These are phyloP conservation scores for Eupithecia tripunctaria DNA, from an alignment of 2,888 invertebrate genomes.

Conservation along the genomic window DNA sequence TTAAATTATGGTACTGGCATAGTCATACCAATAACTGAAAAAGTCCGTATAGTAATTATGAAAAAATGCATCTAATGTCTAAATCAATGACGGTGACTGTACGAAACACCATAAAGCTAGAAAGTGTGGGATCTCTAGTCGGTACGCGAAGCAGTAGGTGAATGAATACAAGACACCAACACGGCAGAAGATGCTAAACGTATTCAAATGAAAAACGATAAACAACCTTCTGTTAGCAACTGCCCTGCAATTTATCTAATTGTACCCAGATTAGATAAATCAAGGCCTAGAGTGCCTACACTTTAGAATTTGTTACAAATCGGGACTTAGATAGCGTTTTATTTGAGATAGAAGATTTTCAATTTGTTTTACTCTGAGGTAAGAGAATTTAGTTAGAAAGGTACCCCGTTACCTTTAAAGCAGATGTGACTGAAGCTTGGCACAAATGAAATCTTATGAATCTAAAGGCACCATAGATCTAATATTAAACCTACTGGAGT, in stretches of 20 bases:
- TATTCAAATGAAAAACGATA: constrained; percentile 36
- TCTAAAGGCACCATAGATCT: too few relatives aligned
- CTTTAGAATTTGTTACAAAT: constrained; percentile 27
- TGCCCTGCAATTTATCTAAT: constrained; percentile 36
- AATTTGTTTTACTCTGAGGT: not conserved
- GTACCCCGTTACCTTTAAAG: too few relatives aligned
- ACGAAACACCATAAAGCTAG: constrained; percentile 12
- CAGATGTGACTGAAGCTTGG: too few relatives aligned
- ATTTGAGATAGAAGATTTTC: not conserved
- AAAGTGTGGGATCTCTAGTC: constrained; percentile 26
- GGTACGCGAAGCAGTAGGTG: constrained; percentile 19
- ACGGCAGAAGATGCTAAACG: constrained; percentile 33
- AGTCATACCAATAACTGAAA: too few relatives aligned
- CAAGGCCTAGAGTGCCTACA: constrained; percentile 16
- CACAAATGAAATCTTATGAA: too few relatives aligned
- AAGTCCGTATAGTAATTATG: too few relatives aligned
- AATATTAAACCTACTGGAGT: too few relatives aligned
- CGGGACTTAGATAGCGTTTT: not conserved
- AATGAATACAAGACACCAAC: constrained; percentile 34
- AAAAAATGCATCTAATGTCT: not conserved
- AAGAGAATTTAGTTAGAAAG: not conserved
- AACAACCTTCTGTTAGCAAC: constrained; percentile 29
- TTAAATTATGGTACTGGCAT: too few relatives aligned
- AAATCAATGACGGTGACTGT: not conserved
- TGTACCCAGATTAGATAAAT: constrained; percentile 36